Percentiles rank a stretch among this genome's conserved stretches.
Conservation (phyloP, 2,888 invertebrate species). For the Sepiola atlantica region DNA sequence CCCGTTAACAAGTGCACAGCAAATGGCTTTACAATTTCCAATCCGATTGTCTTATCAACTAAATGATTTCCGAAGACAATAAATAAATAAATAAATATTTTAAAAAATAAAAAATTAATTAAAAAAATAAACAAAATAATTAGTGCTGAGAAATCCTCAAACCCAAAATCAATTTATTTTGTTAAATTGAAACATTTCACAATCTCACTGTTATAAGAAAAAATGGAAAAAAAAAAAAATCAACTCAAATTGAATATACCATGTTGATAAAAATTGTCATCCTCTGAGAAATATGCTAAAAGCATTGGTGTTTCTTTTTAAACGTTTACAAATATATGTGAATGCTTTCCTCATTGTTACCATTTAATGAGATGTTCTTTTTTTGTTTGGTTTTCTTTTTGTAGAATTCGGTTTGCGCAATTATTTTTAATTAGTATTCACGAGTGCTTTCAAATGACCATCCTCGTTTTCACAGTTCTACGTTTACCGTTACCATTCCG, state of each 20-base stretch:
- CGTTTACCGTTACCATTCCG: neutral
- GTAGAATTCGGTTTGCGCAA: neutral
- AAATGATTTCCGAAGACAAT: neutral
- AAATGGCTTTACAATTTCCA: neutral
- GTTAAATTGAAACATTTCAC: neutral
- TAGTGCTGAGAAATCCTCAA: slow-evolving; percentile 20
- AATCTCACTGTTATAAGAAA: neutral
- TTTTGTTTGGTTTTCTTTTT: too few relatives aligned
- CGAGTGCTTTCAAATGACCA: slow-evolving; percentile 21
- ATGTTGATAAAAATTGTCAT: slow-evolving; percentile 20
- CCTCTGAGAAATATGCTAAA: slow-evolving; percentile 22
- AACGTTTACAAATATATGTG: neutral
- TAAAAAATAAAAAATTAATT: too few relatives aligned
- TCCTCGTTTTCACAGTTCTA: neutral
- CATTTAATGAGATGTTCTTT: neutral
- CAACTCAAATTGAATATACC: neutral
- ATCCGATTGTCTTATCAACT: neutral
- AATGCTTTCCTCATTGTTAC: neutral
- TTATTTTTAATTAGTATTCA: slow-evolving; percentile 22
- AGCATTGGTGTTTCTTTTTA: slow-evolving; percentile 1
- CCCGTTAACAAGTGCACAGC: neutral
- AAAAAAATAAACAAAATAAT: neutral
- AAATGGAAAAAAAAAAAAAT: neutral
- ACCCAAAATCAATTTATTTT: slow-evolving; percentile 32
- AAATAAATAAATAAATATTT: neutral